Conservation (phyloP, 2,888 invertebrate genomes). For the Trachelus troglodyta region DNA sequence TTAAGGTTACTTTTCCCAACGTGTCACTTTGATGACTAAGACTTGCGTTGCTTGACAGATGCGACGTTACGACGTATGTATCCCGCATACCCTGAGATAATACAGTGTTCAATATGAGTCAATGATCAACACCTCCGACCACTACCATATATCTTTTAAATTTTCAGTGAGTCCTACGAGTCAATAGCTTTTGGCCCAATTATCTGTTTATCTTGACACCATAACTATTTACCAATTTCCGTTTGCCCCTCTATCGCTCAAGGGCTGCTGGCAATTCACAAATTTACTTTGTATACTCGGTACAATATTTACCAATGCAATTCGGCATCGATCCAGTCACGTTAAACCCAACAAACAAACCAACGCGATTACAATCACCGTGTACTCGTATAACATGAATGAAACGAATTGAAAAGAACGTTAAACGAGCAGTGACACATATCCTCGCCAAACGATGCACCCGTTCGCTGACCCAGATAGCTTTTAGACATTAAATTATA, state of each 20-base stretch:
- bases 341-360: background rate
- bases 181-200: background rate
- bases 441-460: background rate
- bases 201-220: background rate
- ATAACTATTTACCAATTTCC: background rate
- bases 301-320: background rate
- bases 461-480: background rate
- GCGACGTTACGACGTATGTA: background rate
- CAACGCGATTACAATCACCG: no score
- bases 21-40: background rate
- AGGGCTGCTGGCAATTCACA: background rate
- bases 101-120: background rate
- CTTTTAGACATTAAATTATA: background rate
- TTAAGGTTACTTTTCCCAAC: background rate
- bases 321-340: background rate
- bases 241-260: background rate
- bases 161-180: background rate
- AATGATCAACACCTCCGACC: background rate
- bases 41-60: background rate
- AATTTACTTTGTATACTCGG: background rate
- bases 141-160: background rate
- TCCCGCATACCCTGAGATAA: background rate
- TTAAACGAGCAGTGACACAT: background rate
- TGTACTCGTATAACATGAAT: background rate
- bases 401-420: background rate